Evolutionary conservation across 2,113 vertebrate species (phyloP), one percentile per base, ranked within the genome.

Genomic region (Noctilio leporinus): DNA sequence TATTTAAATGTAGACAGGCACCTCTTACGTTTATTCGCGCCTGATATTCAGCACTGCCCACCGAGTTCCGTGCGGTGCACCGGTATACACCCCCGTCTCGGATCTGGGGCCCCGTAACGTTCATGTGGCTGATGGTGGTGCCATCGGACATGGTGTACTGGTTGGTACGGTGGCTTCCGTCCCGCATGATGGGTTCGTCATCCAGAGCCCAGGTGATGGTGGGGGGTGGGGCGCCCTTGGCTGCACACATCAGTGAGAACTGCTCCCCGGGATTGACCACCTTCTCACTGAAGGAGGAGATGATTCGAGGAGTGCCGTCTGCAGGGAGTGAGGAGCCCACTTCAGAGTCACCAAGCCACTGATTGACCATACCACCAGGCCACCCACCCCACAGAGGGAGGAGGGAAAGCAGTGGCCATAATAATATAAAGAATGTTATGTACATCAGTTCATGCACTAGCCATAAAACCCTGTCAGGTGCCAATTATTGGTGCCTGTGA

Each of bases 1-100:
- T 99, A 99, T 99, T 99, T 99, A 99, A 99, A 99, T 99, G 99
- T 99, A 99, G 99, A 99, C 99, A 99, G 99, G 99, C 99, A 99
- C 99, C 99, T 99, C 99, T 99, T 99, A 99, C 99, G 99, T 99
- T 99, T 99, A 99, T 99, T 99, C 99, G 99, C 99, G 99, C 99
- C 99, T 99, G 99, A 99, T 99, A 99, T 99, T 99, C 99, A 99
- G 99, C 99, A 98, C 99, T 99, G 99, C 99, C 99, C 98, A 99
- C 99, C 98, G 99, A 99, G 99, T 99, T 99, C 98, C 99, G 99
- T 97, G 99, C 99, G 40, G 99, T 98, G 98, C 99, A 99, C 97
- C 99, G 99, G 99, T 99, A 99, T 97, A 99, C 99, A 97, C 99
- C 99, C 97, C 99, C 99, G 30, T 99, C 99, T 78, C 99, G 99